Percentiles rank a stretch among this genome's conserved stretches.
Evolutionary conservation across 2,797 vertebrate species (phyloP).

Genomic region (Dicrostonyx torquatus): DNA sequence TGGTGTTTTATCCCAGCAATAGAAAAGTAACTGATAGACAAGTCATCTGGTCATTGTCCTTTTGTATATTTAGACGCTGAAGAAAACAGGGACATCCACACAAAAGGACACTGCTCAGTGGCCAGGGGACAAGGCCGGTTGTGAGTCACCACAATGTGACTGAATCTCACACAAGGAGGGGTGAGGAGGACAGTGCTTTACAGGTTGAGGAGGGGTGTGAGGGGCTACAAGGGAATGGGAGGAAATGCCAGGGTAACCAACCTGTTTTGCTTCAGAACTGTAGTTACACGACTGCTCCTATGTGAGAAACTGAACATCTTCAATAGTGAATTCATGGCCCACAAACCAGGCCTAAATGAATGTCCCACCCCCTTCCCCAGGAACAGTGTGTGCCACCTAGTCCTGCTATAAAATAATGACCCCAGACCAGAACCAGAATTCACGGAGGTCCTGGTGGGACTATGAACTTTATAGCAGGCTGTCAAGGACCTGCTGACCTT

Average conservation of each 20-base stretch:
- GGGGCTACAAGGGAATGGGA: rapidly evolving
- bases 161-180: rapidly evolving
- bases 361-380: neutral
- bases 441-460: too few species aligned
- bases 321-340: neutral
- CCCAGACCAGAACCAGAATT: too few species aligned
- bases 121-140: too few species aligned
- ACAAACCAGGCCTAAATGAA: rapidly evolving
- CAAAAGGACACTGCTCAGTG: neutral
- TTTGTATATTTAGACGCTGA: neutral
- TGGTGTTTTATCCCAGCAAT: neutral
- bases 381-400: too few species aligned
- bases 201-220: rapidly evolving
- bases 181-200: too few species aligned
- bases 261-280: rapidly evolving
- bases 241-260: rapidly evolving
- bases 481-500: neutral
- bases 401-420: too few species aligned
- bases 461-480: neutral
- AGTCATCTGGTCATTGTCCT: neutral
- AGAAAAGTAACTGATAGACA: neutral
- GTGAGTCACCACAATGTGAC: rapidly evolving
- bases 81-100: neutral
- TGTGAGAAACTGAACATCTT: neutral
- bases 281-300: rapidly evolving